Evolutionary conservation across 2,113 vertebrate genomes (phyloP).

Genomic region (Saimiri boliviensis): DNA sequence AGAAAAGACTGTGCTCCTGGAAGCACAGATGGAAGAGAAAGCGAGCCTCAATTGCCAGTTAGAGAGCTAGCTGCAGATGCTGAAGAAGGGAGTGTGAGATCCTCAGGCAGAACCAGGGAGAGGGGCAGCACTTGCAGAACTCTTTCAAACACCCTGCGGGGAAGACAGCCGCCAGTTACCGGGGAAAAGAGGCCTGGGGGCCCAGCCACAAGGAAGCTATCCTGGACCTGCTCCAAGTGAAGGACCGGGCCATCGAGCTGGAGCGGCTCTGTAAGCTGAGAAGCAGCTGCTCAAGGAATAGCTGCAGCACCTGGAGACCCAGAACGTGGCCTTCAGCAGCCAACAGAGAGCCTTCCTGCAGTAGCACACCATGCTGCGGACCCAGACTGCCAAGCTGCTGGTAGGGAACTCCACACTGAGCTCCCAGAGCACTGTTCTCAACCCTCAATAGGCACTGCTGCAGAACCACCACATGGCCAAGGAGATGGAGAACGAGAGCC

Average conservation of each 20-base stretch:
- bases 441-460: constrained; percentile 91
- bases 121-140: constrained; percentile 73
- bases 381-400: constrained; percentile 95
- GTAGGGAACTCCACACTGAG: constrained; percentile 95
- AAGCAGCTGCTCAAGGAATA: constrained; percentile 93
- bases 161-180: constrained; percentile 28
- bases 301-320: constrained; percentile 92
- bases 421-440: constrained; percentile 94
- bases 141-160: constrained; percentile 65
- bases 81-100: constrained; percentile 84
- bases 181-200: constrained; percentile 82
- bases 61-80: constrained; percentile 87
- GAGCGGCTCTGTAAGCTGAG: constrained; percentile 95
- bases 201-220: constrained; percentile 86
- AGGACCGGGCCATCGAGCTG: constrained; percentile 94
- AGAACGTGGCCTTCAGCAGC: constrained; percentile 90
- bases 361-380: constrained; percentile 93
- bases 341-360: constrained; percentile 93
- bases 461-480: constrained; percentile 91
- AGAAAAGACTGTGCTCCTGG: constrained; percentile 91
- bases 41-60: constrained; percentile 87
- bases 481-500: constrained; percentile 89
- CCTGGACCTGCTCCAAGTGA: constrained; percentile 91
- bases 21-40: constrained; percentile 91
- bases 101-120: constrained; percentile 83